A percentile compares a stretch with the other conserved stretches of the same genome.
Evolutionary conservation across 2,888 invertebrate species (phyloP).

Genomic region (Scaptomyza parva): DNA sequence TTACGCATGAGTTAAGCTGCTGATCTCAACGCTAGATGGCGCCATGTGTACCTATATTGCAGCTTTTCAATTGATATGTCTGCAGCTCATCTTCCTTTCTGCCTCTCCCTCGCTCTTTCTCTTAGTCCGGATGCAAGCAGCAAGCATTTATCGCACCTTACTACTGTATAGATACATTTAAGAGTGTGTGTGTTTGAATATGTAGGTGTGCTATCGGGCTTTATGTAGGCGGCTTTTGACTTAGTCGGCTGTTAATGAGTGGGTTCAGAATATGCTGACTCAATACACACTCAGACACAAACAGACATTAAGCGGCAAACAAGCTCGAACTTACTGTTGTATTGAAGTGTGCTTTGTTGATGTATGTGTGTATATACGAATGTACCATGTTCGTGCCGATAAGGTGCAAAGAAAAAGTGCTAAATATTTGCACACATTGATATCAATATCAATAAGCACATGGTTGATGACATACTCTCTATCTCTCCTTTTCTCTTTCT

Average conservation of each 20-base stretch:
- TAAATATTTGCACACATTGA: slow-evolving; percentile 65
- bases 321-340: slow-evolving; percentile 15
- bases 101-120: too few relatives aligned
- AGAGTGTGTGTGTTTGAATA: not conserved
- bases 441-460: slow-evolving; percentile 40
- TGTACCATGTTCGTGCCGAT: slow-evolving; percentile 54
- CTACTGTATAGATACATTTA: slow-evolving; percentile 2
- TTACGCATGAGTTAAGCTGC: slow-evolving; percentile 46
- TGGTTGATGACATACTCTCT: slow-evolving; percentile 15
- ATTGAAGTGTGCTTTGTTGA: slow-evolving; percentile 2
- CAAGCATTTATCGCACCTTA: slow-evolving; percentile 54
- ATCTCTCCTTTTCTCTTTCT: slow-evolving; percentile 1
- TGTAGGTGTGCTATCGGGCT: slow-evolving; percentile 10
- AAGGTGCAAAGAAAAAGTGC: slow-evolving; percentile 53
- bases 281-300: slow-evolving; percentile 43
- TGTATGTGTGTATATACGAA: slow-evolving; percentile 1
- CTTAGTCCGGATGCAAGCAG: not conserved
- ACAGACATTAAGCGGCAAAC: slow-evolving; percentile 29
- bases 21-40: slow-evolving; percentile 49
- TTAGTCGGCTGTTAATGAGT: slow-evolving; percentile 58
- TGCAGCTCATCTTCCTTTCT: not conserved
- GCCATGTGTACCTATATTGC: slow-evolving; percentile 47
- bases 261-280: slow-evolving; percentile 66
- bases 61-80: slow-evolving; percentile 45
- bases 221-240: slow-evolving; percentile 51